phyloP scores from a whole-genome alignment of 2,797 vertebrate species.

The Luscinia megarhynchos region DNA sequence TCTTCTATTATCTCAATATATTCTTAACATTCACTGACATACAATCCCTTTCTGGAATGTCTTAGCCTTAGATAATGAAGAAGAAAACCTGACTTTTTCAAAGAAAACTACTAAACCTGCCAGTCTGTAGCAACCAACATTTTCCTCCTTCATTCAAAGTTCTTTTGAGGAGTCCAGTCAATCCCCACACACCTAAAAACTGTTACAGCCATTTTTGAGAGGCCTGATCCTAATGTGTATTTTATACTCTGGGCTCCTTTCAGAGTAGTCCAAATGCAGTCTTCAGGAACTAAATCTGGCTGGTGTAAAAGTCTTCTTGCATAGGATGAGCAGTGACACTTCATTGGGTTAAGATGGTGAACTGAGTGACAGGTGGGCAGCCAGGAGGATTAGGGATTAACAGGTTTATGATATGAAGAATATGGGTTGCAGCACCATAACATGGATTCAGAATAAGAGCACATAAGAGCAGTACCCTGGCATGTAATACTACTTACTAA shows the following conservation, averaged over 20 bases:
- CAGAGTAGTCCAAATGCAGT: not conserved
- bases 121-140: not conserved
- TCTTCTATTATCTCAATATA: not conserved
- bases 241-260: not conserved
- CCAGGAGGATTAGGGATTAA: not conserved
- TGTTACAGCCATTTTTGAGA: not conserved
- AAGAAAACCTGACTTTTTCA: not conserved
- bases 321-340: not conserved
- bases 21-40: not conserved
- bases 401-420: not conserved
- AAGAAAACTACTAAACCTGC: not conserved
- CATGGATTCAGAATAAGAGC: not conserved
- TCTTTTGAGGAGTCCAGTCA: not conserved
- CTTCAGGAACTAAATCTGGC: not conserved
- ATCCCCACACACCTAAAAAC: not conserved
- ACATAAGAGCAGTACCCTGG: not conserved
- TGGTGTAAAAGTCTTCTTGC: not conserved
- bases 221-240: not conserved
- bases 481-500: not conserved
- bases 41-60: not conserved
- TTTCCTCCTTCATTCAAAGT: not conserved
- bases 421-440: not conserved
- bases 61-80: not conserved
- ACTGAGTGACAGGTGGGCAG: not conserved
- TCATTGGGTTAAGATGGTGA: not conserved